Evolutionary conservation across 2,113 vertebrate genomes (phyloP), one percentile per base, ranked within the genome.

Genomic region (Saguinus midas): DNA sequence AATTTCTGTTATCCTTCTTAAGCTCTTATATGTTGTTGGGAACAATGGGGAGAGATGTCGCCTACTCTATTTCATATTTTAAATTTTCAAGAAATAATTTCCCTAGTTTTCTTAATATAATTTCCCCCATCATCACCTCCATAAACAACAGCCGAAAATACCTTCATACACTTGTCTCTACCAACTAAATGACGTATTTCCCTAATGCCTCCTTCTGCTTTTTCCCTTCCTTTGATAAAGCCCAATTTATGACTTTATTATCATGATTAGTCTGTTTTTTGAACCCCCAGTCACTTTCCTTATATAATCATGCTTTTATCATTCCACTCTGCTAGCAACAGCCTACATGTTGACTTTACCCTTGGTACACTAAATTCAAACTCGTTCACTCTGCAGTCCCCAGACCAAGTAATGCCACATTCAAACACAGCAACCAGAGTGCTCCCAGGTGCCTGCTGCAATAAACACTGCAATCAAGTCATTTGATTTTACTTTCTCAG

Each of bases 401-500:
- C 81, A 96, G 89, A 86, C 91, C 91, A 78, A 85, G 55, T 73
- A 94, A 96, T 86, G 17, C 95, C 91, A 93, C 91, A 97, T 94
- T 97, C 88, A 93, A 29, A 87, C 66, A 73, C 0, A 93, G 66
- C 25, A 52, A 6, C 87, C 94, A 70, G 93, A 96, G 93, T 83
- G 76, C 21, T 97, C 96, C 97, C 96, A 96, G 96, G 73, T 94
- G 94, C 73, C 97, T 96, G 70, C 85, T 70, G 82, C 79, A 95
- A 94, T 91, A 93, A 97, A 96, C 45, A 86, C 88, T 93, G 86
- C 72, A 93, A 96, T 96, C 96, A 96, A 95, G 73, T 73, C 94
- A 95, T 91, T 96, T 94, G 88, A 92, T 94, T 96, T 95, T 85
- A 93, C 88, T 96, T 95, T 96, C 88, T 91, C 78, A 88, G 81